A percentile compares a stretch with the other conserved stretches of the same genome.
Conservation (phyloP, 1,140 invertebrate species). For the Lasioglossum albipes region DNA sequence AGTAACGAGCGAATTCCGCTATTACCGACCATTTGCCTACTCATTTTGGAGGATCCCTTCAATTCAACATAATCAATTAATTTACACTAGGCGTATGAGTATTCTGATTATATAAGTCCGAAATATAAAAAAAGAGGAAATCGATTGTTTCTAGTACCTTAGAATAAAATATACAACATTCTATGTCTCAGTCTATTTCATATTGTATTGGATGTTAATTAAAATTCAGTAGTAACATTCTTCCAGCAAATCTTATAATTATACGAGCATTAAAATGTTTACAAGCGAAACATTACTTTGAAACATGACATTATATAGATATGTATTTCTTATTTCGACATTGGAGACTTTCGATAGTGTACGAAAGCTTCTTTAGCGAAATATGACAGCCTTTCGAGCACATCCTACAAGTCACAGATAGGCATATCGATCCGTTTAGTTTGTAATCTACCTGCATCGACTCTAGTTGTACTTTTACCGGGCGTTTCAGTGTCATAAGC, state of each 20-base stretch:
- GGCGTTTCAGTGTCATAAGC: slow-evolving; percentile 25
- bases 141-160: too few species aligned
- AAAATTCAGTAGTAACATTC: too few species aligned
- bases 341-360: not conserved
- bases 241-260: not conserved
- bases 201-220: too few species aligned
- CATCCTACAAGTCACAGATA: slow-evolving; percentile 10
- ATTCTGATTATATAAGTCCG: too few species aligned
- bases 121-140: too few species aligned
- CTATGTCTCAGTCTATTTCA: too few species aligned
- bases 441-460: slow-evolving; percentile 62
- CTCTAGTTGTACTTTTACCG: slow-evolving; percentile 28
- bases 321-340: too few species aligned
- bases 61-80: not conserved
- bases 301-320: too few species aligned
- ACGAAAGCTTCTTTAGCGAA: not conserved
- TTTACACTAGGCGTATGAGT: too few species aligned
- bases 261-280: not conserved
- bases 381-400: not conserved
- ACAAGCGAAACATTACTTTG: not conserved
- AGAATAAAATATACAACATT: too few species aligned
- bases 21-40: slow-evolving; percentile 41
- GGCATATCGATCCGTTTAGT: slow-evolving; percentile 64
- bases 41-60: not conserved
- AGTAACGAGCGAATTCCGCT: slow-evolving; percentile 9